These are phyloP conservation scores for Hecatera dysodea DNA, from an alignment of 2,888 invertebrate species.

Conservation along the genomic window DNA sequence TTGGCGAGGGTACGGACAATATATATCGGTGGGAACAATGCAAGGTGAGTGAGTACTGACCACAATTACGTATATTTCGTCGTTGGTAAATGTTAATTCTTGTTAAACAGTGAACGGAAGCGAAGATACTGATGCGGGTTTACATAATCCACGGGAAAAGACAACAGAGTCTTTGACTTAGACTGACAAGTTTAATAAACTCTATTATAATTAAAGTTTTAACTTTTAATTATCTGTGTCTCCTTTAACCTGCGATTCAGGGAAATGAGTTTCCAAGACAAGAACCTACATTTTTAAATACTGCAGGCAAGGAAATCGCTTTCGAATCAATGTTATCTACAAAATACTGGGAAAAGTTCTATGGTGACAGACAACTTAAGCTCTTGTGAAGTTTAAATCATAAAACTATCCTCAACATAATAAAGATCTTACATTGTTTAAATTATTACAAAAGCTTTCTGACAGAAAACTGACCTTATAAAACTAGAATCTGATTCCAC, in stretches of 20 bases:
- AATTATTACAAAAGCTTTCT: neutral
- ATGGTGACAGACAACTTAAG: neutral
- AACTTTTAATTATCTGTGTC: too few species aligned
- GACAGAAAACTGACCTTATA: neutral
- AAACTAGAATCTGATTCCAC: neutral
- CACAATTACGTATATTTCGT: constrained; percentile 6
- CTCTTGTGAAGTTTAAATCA: neutral
- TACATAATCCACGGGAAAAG: constrained; percentile 2
- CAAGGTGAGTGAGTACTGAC: constrained; percentile 22
- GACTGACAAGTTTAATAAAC: constrained; percentile 11
- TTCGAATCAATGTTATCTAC: neutral
- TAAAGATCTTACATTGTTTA: neutral
- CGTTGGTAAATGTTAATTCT: neutral
- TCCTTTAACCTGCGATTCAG: neutral
- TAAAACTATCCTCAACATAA: too few species aligned
- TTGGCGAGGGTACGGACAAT: constrained; percentile 21
- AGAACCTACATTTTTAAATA: neutral
- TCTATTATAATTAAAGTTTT: neutral
- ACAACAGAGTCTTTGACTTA: neutral
- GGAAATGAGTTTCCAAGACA: neutral
- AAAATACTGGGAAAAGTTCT: neutral
- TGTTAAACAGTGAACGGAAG: neutral
- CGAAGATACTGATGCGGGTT: neutral
- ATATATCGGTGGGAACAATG: constrained; percentile 16
- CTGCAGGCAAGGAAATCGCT: too few species aligned